Base-by-base conservation (phyloP, 2,797 vertebrate species). In the Phaenicophaeus curvirostris region DNA sequence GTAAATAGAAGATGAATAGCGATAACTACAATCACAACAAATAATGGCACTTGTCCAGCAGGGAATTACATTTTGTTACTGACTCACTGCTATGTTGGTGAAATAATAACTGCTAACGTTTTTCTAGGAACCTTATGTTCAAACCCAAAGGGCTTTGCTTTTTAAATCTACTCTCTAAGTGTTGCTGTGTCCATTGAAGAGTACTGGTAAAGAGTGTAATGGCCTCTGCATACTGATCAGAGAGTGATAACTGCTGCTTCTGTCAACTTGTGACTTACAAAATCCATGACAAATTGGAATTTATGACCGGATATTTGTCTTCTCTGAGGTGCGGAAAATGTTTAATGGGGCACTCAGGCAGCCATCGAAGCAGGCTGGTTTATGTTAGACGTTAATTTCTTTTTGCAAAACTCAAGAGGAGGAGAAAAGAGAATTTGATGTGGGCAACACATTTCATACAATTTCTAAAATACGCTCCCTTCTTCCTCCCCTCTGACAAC, bases 21-120 rank as follows among this genome's bases (percentile, higher is more conserved):
- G 77, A 73, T 95, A 92, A 93, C 89, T 90, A 15, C 58, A 90
- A 33, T 95, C 87, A 86, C 6, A 51, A 88, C 79, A 95, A 94
- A 93, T 90, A 91, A 63, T 94, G 83, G 71, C 85, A 86, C 57
- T 94, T 27, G 2, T 91, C 87, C 87, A 91, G 77, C 67, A 88
- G 30, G 31, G 63, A 85, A 65, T 93, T 92, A 54, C 37, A 51
- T 90, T 93, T 89, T 87, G 24, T 87, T 85, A 78, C 59, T 85
- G 50, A 91, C 53, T 90, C 53, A 57, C 59, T 80, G 59, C 33
- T 73, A 8, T 78, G 55, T 57, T 91, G 73, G 31, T 94, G 73
- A 92, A 91, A 58, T 91, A 92, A 81, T 91, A 28, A 91, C 51
- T 71, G 24, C 44, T 87, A 79, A 39, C 21, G 1, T 85, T 96